phyloP scores from a whole-genome alignment of 2,888 invertebrate species.

The Esperia sulphurella region DNA sequence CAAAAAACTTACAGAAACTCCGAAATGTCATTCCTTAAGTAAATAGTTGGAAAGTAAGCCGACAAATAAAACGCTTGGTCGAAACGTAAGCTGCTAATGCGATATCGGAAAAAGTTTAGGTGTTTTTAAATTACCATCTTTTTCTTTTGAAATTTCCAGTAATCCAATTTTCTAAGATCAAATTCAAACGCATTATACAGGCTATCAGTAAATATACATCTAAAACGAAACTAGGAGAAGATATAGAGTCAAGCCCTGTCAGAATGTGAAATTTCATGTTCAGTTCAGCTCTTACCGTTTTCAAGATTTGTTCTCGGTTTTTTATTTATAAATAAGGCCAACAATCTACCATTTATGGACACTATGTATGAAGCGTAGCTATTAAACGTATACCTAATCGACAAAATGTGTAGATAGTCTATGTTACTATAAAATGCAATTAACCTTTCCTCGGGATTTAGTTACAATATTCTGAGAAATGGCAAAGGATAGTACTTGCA shows the following conservation, averaged over 20 bases:
- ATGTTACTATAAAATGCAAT: constrained; percentile 39
- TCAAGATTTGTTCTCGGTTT: too few relatives aligned
- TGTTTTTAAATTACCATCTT: not conserved
- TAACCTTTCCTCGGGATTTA: constrained; percentile 46
- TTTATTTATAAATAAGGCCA: too few relatives aligned
- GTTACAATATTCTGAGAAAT: constrained; percentile 28
- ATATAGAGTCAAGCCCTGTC: too few relatives aligned
- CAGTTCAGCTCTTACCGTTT: too few relatives aligned
- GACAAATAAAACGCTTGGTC: not conserved
- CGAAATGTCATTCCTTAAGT: not conserved
- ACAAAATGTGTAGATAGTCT: constrained; percentile 4
- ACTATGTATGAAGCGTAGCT: too few relatives aligned
- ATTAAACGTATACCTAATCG: not conserved
- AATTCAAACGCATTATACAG: too few relatives aligned
- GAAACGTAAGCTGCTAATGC: not conserved
- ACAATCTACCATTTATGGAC: too few relatives aligned
- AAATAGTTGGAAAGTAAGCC: not conserved
- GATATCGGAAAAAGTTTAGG: not conserved
- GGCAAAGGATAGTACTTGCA: constrained; percentile 24
- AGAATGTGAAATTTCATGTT: too few relatives aligned
- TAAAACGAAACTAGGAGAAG: too few relatives aligned
- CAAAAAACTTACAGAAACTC: not conserved
- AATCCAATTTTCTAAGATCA: not conserved
- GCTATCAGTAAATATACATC: too few relatives aligned
- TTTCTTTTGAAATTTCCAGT: not conserved